A percentile compares a stretch with the other conserved stretches of the same genome.
Evolutionary conservation across 1,140 invertebrate species (phyloP).

Genomic region (Acromyrmex echinatior): DNA sequence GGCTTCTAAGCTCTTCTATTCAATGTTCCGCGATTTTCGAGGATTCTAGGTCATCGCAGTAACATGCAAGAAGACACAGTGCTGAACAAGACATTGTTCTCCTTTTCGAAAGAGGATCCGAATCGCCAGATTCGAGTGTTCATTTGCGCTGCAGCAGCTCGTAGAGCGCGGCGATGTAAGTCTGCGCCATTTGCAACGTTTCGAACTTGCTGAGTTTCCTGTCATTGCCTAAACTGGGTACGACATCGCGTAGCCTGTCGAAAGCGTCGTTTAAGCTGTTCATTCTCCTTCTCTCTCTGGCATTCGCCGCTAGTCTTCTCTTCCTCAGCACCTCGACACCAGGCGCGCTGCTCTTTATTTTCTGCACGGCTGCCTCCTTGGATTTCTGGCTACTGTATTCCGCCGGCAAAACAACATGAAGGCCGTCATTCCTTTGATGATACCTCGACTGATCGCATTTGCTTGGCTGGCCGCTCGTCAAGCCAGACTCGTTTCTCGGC

Average conservation of each 20-base stretch:
- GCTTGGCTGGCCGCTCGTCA: conserved; percentile 41
- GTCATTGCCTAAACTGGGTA: conserved; percentile 92
- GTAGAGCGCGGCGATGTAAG: conserved; percentile 92
- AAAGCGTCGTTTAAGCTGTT: conserved; percentile 94
- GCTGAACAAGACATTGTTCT: conserved; percentile 2
- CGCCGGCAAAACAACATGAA: conserved; percentile 53
- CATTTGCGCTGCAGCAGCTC: conserved; percentile 87
- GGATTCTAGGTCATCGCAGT: background rate
- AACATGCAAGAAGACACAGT: background rate
- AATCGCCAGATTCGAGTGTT: background rate
- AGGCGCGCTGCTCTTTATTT: conserved; percentile 84
- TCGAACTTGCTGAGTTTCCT: conserved; percentile 95
- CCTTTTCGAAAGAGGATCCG: background rate
- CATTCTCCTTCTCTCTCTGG: conserved; percentile 93
- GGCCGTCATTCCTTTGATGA: conserved; percentile 63
- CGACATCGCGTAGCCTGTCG: conserved; percentile 92
- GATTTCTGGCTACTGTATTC: conserved; percentile 74
- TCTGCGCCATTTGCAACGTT: conserved; percentile 95
- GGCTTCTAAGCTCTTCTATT: background rate
- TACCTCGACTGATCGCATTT: conserved; percentile 67
- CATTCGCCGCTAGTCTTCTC: conserved; percentile 92
- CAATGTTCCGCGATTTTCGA: conserved; percentile 12
- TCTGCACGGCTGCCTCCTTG: conserved; percentile 78
- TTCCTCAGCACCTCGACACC: conserved; percentile 91
- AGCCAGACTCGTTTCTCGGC: conserved; percentile 66